Conservation (phyloP, 2,797 vertebrate genomes). For the Euphonia xanthogaster region DNA sequence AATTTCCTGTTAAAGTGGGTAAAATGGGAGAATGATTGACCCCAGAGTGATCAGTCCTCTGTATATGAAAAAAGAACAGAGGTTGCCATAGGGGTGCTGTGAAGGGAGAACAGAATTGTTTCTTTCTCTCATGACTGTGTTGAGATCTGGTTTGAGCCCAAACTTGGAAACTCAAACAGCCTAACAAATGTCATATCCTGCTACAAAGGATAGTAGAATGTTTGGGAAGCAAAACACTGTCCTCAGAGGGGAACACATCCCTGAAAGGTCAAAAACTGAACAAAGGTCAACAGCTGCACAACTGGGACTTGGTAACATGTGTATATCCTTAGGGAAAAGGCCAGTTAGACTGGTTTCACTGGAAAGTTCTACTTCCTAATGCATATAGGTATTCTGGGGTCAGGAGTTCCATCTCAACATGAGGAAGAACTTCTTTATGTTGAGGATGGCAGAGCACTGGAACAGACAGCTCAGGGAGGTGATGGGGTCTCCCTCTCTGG, state of each 20-base stretch:
- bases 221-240: background rate
- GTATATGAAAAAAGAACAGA: background rate
- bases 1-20: background rate
- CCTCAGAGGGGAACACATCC: background rate
- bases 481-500: background rate
- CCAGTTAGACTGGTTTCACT: background rate
- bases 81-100: background rate
- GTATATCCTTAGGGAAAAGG: background rate
- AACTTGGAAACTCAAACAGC: background rate
- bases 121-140: background rate
- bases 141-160: background rate
- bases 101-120: background rate
- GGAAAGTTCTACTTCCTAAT: background rate
- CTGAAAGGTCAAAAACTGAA: background rate
- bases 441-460: background rate
- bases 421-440: fast-evolving
- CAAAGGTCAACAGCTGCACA: background rate
- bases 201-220: background rate
- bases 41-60: background rate
- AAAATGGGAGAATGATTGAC: background rate
- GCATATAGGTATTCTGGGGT: background rate
- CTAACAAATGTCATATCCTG: background rate
- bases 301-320: background rate
- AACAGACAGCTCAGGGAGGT: background rate
- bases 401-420: background rate